Conservation (phyloP, 2,888 invertebrate species). For the Yponomeuta cagnagella region DNA sequence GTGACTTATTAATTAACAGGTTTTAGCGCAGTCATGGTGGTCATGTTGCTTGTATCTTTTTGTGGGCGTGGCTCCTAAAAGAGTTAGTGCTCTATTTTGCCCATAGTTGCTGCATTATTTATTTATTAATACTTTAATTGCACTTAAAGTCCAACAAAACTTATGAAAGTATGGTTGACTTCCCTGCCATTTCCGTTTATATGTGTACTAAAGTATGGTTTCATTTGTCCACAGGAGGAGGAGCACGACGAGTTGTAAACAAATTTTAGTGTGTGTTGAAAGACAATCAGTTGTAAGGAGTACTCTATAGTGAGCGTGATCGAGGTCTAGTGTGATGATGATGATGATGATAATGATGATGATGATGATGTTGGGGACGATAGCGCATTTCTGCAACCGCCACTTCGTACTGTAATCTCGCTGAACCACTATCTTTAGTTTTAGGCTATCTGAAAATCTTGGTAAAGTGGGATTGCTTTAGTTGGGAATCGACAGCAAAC, state of each 20-base stretch:
- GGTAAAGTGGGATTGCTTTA: neutral
- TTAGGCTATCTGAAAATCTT: neutral
- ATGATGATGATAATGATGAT: neutral
- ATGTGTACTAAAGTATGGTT: neutral
- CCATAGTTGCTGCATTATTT: too few relatives aligned
- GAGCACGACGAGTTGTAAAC: conserved; percentile 69
- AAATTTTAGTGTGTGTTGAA: conserved; percentile 38
- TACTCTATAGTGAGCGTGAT: conserved; percentile 31
- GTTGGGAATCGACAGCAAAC: neutral
- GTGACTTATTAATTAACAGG: too few relatives aligned
- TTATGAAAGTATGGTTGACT: too few relatives aligned
- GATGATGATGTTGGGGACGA: neutral
- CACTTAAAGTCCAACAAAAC: too few relatives aligned
- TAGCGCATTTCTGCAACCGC: conserved; percentile 11
- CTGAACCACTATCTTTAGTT: neutral
- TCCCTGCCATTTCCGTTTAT: too few relatives aligned
- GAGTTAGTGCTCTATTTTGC: too few relatives aligned
- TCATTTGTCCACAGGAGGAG: conserved; percentile 61
- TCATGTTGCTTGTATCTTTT: too few relatives aligned
- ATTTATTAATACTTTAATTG: too few relatives aligned
- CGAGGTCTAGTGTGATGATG: conserved; percentile 14
- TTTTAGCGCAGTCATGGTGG: too few relatives aligned
- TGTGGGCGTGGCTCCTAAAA: too few relatives aligned
- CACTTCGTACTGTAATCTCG: neutral
- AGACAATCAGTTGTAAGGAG: conserved; percentile 53